phyloP scores from a whole-genome alignment of 2,888 invertebrate species.

The Baccha elongata region DNA sequence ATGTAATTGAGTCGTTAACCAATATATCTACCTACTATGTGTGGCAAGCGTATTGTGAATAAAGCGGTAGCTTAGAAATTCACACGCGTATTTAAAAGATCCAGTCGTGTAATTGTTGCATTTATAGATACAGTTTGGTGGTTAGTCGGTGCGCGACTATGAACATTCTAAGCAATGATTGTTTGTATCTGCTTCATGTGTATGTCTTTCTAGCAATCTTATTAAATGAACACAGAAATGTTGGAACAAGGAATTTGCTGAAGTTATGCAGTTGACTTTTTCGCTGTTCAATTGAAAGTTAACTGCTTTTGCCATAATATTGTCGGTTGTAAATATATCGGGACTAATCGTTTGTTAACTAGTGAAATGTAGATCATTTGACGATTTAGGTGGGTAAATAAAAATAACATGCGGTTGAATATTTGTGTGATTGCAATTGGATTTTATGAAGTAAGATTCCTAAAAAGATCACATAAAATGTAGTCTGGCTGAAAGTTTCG shows the following conservation, averaged over 20 bases:
- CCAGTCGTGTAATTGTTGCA: conserved; percentile 47
- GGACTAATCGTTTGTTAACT: no score
- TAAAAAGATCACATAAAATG: no score
- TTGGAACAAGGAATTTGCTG: background rate
- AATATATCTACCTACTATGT: conserved; percentile 6
- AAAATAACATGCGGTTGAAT: no score
- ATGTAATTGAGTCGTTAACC: conserved; percentile 68
- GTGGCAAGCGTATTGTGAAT: background rate
- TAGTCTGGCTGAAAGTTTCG: no score
- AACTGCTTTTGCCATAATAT: no score
- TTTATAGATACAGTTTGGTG: conserved; percentile 19
- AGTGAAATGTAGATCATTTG: no score
- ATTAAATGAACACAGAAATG: conserved; percentile 61
- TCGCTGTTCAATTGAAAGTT: no score
- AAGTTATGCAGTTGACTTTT: no score
- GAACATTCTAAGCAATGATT: conserved; percentile 35
- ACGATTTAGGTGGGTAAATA: no score
- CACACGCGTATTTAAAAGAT: conserved; percentile 52
- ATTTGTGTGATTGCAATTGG: no score
- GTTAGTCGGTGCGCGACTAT: conserved; percentile 16
- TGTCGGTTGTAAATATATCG: no score
- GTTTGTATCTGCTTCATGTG: background rate
- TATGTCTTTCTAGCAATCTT: conserved; percentile 36
- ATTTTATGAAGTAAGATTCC: no score
- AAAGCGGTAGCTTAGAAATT: conserved; percentile 44